Percentiles rank a stretch among this genome's conserved stretches.
Conservation (phyloP, 2,888 invertebrate species). For the Incurvaria masculella region DNA sequence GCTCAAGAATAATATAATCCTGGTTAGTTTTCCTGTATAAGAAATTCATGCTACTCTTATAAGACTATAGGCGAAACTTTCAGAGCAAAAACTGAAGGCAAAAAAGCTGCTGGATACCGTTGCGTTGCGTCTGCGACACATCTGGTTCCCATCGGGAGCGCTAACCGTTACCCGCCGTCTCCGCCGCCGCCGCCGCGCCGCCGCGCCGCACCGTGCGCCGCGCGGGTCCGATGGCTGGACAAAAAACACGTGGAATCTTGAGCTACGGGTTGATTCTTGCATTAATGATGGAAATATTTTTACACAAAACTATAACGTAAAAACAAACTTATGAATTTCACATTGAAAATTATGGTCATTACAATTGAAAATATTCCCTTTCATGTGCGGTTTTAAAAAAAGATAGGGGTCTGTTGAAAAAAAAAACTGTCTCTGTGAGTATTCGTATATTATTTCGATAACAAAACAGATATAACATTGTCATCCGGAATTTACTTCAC, state of each 20-base stretch:
- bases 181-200: constrained; percentile 16
- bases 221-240: not conserved
- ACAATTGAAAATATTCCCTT: too few species aligned
- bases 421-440: too few species aligned
- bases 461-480: too few species aligned
- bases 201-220: not conserved
- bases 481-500: too few species aligned
- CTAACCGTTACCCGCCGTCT: constrained; percentile 29
- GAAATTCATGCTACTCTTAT: too few species aligned
- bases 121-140: constrained; percentile 24
- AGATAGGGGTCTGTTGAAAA: too few species aligned
- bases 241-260: constrained; percentile 7
- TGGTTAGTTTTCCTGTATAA: too few species aligned
- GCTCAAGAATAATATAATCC: too few species aligned
- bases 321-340: not conserved
- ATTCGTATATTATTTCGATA: too few species aligned
- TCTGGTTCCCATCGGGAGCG: constrained; percentile 46
- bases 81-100: not conserved
- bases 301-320: constrained; percentile 24
- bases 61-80: too few species aligned
- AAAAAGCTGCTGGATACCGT: not conserved
- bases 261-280: constrained; percentile 3
- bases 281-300: not conserved
- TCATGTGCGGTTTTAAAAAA: too few species aligned
- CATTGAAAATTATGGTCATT: too few species aligned